Evolutionary conservation across 2,113 vertebrate species (phyloP).

Genomic region (Excalfactoria chinensis): DNA sequence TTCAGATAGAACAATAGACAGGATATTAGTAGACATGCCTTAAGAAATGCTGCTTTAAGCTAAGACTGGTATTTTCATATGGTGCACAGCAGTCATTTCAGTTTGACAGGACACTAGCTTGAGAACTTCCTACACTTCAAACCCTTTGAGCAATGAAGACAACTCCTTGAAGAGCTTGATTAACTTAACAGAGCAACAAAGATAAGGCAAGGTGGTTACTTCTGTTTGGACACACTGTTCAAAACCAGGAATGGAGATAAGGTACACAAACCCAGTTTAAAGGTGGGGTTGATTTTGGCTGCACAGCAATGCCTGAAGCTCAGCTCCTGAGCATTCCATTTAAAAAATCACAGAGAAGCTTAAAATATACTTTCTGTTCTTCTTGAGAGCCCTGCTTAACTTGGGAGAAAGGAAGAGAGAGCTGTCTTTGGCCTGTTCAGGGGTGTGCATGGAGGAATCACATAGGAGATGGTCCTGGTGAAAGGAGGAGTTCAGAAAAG

Average conservation of each 20-base stretch:
- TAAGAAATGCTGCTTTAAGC: neutral
- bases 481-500: neutral
- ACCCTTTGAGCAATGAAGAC: neutral
- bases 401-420: neutral
- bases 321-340: neutral
- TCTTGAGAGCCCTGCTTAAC: neutral
- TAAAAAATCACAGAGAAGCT: neutral
- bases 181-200: neutral
- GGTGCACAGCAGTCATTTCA: rapidly evolving
- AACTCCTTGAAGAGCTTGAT: neutral
- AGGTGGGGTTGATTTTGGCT: neutral
- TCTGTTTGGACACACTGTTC: neutral
- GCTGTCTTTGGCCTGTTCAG: neutral
- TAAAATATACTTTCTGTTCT: neutral
- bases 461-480: neutral
- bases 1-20: neutral
- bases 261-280: neutral
- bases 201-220: neutral
- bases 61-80: neutral
- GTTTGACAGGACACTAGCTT: neutral
- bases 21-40: neutral
- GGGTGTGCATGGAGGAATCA: neutral
- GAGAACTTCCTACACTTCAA: neutral
- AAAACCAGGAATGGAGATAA: neutral
- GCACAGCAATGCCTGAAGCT: neutral